Evolutionary conservation across 37 sponge, comb jelly and placozoan genomes (phyloP), one percentile per base, ranked within the genome.

Genomic region (Oscarella lobularis): DNA sequence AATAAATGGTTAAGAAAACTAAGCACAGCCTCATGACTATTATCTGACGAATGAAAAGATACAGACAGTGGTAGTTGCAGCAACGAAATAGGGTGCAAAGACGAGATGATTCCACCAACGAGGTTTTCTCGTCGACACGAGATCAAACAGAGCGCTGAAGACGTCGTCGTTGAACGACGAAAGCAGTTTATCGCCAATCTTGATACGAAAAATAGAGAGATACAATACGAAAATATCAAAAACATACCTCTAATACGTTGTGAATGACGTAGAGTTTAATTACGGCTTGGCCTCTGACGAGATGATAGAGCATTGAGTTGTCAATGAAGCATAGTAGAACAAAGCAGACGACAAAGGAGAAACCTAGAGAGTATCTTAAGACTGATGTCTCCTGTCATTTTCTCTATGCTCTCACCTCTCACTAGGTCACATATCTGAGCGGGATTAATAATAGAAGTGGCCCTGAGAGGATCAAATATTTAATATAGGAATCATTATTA

Each of bases 251-350:
- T 35, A 97, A 68, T 79, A 97, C 85, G 81, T 97, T 97, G 81
- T 77, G 89, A 37, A 97, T 94, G 81, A 97, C 95, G 60, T 97
- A 97, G 31, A 93, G 81, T 75, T 97, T 97, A 40, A 97, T 90
- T 0, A 97, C 85, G 14, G 85, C 79, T 78, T 97, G 98, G 31
- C 87, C 98, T 37, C 95, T 73, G 39, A 97, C 82, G 41, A 93
- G 55, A 76, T 97, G 98, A 60, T 97, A 97, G 0, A 93, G 33
- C 35, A 91, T 79, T 2, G 95, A 94, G 3, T 85, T 94, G 77
- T 97, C 95, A 38, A 97, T 77, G 67, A 32, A 31, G 27, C 38
- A 33, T 3, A 54, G 38, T 2, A 81, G 31, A 3, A 5, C 29
- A n/a, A 9, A 68, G 72, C 77, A 40, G 29, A 5, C 9, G 4